Conservation (phyloP, 2,888 invertebrate genomes). For the Leistus spinibarbis region DNA sequence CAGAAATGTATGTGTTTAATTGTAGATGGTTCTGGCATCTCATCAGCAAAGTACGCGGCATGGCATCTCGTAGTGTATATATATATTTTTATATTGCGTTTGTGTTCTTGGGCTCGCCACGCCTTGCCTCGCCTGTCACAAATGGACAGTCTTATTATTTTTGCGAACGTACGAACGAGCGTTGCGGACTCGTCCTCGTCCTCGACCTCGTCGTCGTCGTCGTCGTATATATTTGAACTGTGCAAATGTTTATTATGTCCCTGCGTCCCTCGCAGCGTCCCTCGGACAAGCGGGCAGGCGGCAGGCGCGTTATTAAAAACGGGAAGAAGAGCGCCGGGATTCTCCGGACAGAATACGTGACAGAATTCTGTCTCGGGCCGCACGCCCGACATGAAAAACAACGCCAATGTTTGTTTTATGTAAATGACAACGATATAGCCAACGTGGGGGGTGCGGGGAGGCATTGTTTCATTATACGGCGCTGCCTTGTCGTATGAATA, state of each 20-base stretch:
- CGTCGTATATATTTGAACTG: conserved; percentile 20
- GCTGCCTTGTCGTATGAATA: conserved; percentile 30
- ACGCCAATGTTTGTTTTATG: conserved; percentile 45
- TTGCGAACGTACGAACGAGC: conserved; percentile 11
- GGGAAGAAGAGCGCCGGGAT: conserved; percentile 24
- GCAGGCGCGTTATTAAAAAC: conserved; percentile 37
- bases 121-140: conserved; percentile 21
- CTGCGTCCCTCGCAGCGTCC: not conserved
- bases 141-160: conserved; percentile 38
- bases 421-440: conserved; percentile 42
- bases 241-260: conserved; percentile 36
- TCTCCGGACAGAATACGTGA: conserved; percentile 29
- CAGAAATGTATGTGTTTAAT: too few relatives aligned
- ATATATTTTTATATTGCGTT: conserved; percentile 36
- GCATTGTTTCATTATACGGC: conserved; percentile 42
- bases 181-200: not conserved
- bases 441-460: too few relatives aligned
- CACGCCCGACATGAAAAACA: conserved; percentile 39
- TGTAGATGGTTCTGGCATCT: not conserved
- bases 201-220: not conserved
- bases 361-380: conserved; percentile 38
- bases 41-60: not conserved
- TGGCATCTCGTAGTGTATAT: conserved; percentile 11
- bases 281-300: not conserved
- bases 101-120: not conserved